Base-by-base conservation (phyloP, 2,888 invertebrate species). In the Eupithecia vulgata region DNA sequence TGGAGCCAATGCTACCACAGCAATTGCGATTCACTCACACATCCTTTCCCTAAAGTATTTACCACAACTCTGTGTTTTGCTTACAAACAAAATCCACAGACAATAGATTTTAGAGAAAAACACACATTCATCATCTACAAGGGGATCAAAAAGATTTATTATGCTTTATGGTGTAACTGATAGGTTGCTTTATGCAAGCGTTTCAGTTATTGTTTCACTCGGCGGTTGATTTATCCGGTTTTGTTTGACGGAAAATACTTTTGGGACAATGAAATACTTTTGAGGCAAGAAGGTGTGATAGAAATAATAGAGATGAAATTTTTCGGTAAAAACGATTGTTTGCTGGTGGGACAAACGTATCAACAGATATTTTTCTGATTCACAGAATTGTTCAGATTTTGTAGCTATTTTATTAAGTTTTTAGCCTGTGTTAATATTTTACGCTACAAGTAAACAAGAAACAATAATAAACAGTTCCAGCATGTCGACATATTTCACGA, bases 101-200 rank as follows among this genome's bases (percentile, higher is more conserved):
- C 13, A 65, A 81, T 87, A 89, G 85, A 85, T 87, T 88, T 86
- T 84, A 74, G 83, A 86, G 86, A 90, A 90, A 25, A 91, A 89
- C 89, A 88, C 78, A 87, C 90, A 92, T 93, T 91, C 87, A 89
- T 93, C 92, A 93, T 92, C 85, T 80, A 79, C 76, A 78, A 79
- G 83, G 57, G 80, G 90, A 91, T 92, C 90, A 88, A 81, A 76
- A 81, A 88, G 90, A 92, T 92, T 92, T 92, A 92, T 90, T 86
- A 85, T 81, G 79, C 80, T 80, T 70, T 77, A 79, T 75, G 76
- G 62, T 80, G 79, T 73, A 79, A 77, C 77, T 79, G 80, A 80
- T 79, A 80, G 79, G 76, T 75, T 75, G 59, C 74, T 74, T 76
- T 74, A 75, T 66, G 75, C 68, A 79, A 74, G 71, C 73, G 57